Evolutionary conservation across 2,113 vertebrate species (phyloP).

Genomic region (Sorex fumeus): DNA sequence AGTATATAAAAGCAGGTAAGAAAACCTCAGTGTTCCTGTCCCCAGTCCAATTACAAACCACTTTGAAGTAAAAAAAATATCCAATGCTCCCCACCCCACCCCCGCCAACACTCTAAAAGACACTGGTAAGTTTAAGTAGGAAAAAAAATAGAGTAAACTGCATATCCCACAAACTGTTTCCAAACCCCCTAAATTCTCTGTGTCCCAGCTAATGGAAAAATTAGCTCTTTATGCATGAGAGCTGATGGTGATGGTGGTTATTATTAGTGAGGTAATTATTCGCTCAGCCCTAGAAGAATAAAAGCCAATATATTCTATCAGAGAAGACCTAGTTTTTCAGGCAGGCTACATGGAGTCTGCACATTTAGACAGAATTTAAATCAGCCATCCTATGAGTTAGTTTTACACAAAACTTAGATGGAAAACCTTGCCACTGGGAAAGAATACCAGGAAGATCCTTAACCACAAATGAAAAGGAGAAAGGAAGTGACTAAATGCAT

Average conservation of each 20-base stretch:
- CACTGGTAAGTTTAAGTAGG: background rate
- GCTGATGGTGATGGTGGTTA: constrained; percentile 38
- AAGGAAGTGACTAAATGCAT: background rate
- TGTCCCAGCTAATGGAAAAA: constrained; percentile 62
- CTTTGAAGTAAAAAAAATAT: background rate
- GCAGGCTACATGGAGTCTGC: constrained; percentile 47
- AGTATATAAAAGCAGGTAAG: constrained; percentile 2
- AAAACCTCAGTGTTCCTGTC: background rate
- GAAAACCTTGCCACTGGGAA: constrained; percentile 53
- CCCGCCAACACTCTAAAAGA: background rate
- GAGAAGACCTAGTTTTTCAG: constrained; percentile 79
- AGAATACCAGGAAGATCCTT: constrained; percentile 44
- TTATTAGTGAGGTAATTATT: constrained; percentile 72
- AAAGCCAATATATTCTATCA: constrained; percentile 61
- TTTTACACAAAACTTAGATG: constrained; percentile 56
- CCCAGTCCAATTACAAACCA: background rate
- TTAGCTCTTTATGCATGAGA: constrained; percentile 57
- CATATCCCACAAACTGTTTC: background rate
- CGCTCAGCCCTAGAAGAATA: constrained; percentile 60
- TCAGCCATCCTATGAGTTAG: constrained; percentile 69
- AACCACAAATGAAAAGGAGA: constrained; percentile 2
- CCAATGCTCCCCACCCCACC: background rate
- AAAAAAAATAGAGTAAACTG: background rate
- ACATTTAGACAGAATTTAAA: constrained; percentile 82
- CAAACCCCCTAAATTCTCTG: constrained; percentile 57